Evolutionary conservation across 2,797 vertebrate species (phyloP), one percentile per base, ranked within the genome.

Genomic region (Eulemur coronatus): DNA sequence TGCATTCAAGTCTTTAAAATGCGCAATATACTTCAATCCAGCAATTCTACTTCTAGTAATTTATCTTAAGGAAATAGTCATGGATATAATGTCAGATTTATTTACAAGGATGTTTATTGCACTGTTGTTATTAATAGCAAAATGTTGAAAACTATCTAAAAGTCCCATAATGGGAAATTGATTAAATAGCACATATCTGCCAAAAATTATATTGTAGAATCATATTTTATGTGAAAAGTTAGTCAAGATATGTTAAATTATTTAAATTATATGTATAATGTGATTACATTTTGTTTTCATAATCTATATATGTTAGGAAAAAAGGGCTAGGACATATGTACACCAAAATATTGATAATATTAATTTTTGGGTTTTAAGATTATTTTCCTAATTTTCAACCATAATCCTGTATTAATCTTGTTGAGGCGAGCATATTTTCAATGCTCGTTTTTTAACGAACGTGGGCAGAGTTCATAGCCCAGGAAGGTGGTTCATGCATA

Each of bases 21-120:
- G 48, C 8, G 46, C n/a, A 28, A 24, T 35, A 35, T 48, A 30
- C 46, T 76, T 95, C 20, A 55, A 55, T 69, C 48, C 26, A 92
- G 48, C 52, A 87, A 89, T 67, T 90, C 63, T 75, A 59, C 46
- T 46, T 59, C 79, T 80, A 84, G 38, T 41, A 48, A 75, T 92
- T 84, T 86, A 59, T 84, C 86, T 96, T 89, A 88, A 81, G 73
- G 73, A 86, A 90, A 81, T 11, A 61, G 2, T 94, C 28, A 69
- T 8, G 28, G n/a, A 48, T 65, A 14, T 7, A 80, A 41, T 59
- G 38, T 43, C 6, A 95, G 61, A 84, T 80, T 95, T 78, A 75
- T 72, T 70, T 76, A 80, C 20, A 80, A 69, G 55, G n/a, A 88
- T 80, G 7, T 50, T 94, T 81, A 73, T 38, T 89, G 57, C 46